Base-by-base conservation (phyloP, 1,140 invertebrate genomes). In the Chlorops oryzae region DNA sequence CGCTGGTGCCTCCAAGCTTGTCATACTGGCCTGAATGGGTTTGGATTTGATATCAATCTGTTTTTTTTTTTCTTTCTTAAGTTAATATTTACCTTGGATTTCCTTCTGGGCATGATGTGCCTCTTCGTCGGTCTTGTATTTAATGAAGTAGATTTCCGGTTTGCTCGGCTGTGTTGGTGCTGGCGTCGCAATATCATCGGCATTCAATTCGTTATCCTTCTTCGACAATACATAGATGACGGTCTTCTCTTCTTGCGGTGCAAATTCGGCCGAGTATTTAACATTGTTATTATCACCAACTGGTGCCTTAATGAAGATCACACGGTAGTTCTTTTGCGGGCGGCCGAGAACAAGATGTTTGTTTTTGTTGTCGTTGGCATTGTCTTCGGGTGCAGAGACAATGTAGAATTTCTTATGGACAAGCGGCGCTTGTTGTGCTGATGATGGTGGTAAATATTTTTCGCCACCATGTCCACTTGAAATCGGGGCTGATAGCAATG, bases 231-330 rank as follows among this genome's bases (percentile, higher is more conserved):
- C 86, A 69, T 89, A 88, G 53, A 88, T 86, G 48, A 88, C 78
- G 24, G 87, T 89, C 65, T 88, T 88, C 62, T 87, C 84, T 72
- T 88, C 85, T 50, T 83, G 51, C 45, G 52, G 52, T 5, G 52
- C 52, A 46, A 50, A 50, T 54, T 54, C 52, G 20, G 52, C 52
- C 2, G 52, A 54, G 6, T 50, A 50, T 37, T 49, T 49, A 28
- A 50, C 37, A 41, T 47, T 42, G 80, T 58, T 77, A 78, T 17
- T 80, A 79, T 32, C 84, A 83, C 82, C 79, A 47, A 80, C 78
- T 32, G 86, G 85, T 28, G 86, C 83, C 77, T 87, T 87, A 70
- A 88, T 87, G 80, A 87, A 87, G 65, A 90, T 86, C 59, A 88
- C 88, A 68, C 86, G 86, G 76, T 86, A 87, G 71, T 87, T 84